Evolutionary conservation across 2,888 invertebrate genomes (phyloP).

Genomic region (Zygothrica quintamaculata): DNA sequence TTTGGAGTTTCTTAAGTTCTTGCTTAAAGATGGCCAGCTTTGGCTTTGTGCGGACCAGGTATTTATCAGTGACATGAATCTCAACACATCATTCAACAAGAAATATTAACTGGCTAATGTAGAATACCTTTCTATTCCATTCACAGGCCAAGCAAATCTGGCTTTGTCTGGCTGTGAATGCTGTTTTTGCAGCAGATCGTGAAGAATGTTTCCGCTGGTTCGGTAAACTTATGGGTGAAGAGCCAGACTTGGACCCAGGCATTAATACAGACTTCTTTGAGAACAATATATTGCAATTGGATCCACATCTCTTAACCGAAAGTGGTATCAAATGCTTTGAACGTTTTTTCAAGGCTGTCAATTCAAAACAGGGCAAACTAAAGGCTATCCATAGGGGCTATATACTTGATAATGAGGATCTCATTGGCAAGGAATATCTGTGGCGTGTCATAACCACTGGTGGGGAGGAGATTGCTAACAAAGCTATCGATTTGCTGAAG

Average conservation of each 20-base stretch:
- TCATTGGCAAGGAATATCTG: conserved; percentile 97
- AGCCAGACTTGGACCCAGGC: conserved; percentile 97
- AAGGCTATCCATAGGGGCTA: conserved; percentile 93
- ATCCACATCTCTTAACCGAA: conserved; percentile 95
- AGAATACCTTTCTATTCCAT: conserved; percentile 11
- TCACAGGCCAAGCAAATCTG: conserved; percentile 94
- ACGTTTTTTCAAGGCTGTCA: conserved; percentile 90
- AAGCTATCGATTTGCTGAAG: conserved; percentile 95
- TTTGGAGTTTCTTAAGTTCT: conserved; percentile 95
- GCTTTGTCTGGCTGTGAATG: conserved; percentile 97
- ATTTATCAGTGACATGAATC: conserved; percentile 3
- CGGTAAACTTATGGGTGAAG: conserved; percentile 97
- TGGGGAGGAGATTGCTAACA: conserved; percentile 95
- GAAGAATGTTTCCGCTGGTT: conserved; percentile 99
- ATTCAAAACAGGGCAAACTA: conserved; percentile 96
- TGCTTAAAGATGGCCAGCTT: conserved; percentile 97
- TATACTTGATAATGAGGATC: conserved; percentile 96
- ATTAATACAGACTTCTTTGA: conserved; percentile 98
- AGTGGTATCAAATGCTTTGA: conserved; percentile 96
- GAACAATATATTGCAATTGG: conserved; percentile 95
- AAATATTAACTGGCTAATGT: conserved; percentile 16
- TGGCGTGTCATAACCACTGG: conserved; percentile 97
- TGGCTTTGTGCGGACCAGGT: conserved; percentile 97
- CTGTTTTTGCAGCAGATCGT: conserved; percentile 95
- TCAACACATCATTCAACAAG: background rate